Conservation (phyloP, 2,888 invertebrate genomes). For the Coremacera marginata region DNA sequence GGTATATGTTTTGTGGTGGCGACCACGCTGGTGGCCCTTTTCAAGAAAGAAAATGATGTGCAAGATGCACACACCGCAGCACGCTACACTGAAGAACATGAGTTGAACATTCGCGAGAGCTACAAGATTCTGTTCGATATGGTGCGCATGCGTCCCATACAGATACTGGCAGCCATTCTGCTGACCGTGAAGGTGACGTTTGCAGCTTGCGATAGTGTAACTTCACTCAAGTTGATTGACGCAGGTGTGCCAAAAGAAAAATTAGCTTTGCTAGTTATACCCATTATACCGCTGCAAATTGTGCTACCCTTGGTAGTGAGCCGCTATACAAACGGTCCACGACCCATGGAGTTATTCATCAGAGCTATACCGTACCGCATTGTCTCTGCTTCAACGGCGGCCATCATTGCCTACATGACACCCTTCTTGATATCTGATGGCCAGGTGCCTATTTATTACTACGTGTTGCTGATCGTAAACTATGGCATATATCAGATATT, state of each 20-base stretch:
- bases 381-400: slow-evolving; percentile 85
- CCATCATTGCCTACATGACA: slow-evolving; percentile 86
- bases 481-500: slow-evolving; percentile 96
- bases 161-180: slow-evolving; percentile 81
- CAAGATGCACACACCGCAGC: slow-evolving; percentile 64
- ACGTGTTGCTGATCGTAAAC: slow-evolving; percentile 79
- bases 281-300: slow-evolving; percentile 94
- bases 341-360: slow-evolving; percentile 89
- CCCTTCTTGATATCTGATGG: slow-evolving; percentile 76
- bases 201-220: slow-evolving; percentile 94
- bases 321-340: slow-evolving; percentile 86
- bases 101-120: slow-evolving; percentile 75
- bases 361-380: slow-evolving; percentile 91
- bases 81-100: slow-evolving; percentile 62
- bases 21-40: slow-evolving; percentile 88
- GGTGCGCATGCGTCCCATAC: slow-evolving; percentile 84
- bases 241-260: slow-evolving; percentile 96
- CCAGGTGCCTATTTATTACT: slow-evolving; percentile 79
- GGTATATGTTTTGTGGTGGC: slow-evolving; percentile 90
- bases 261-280: slow-evolving; percentile 91
- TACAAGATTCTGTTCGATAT: slow-evolving; percentile 88
- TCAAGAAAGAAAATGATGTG: slow-evolving; percentile 83
- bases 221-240: slow-evolving; percentile 94
- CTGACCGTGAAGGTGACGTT: slow-evolving; percentile 95
- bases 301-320: slow-evolving; percentile 84